Conservation (phyloP, 2,888 invertebrate genomes). For the Tortricodes alternella region DNA sequence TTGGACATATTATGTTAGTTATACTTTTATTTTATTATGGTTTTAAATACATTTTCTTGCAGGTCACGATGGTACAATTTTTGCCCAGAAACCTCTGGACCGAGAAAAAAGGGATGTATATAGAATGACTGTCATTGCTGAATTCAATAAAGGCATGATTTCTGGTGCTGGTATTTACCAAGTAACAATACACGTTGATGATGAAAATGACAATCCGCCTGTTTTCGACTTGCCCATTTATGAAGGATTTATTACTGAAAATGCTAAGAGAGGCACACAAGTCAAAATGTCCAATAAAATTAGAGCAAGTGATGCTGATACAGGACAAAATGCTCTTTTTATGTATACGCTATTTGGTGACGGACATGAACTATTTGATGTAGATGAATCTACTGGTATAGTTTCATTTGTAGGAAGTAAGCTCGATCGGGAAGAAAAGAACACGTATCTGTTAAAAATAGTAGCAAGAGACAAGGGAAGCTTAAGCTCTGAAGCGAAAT, state of each 20-base stretch:
- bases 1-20: background rate
- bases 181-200: constrained; percentile 90
- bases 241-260: constrained; percentile 90
- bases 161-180: constrained; percentile 90
- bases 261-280: constrained; percentile 87
- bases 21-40: background rate
- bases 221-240: constrained; percentile 87
- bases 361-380: constrained; percentile 87
- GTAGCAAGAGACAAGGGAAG: constrained; percentile 91
- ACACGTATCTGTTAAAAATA: constrained; percentile 86
- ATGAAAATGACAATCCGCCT: constrained; percentile 94
- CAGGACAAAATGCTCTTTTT: constrained; percentile 86
- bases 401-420: constrained; percentile 81
- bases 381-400: constrained; percentile 85
- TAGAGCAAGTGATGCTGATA: constrained; percentile 88
- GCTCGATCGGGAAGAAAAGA: constrained; percentile 89
- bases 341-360: constrained; percentile 88
- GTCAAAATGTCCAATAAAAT: constrained; percentile 87
- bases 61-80: constrained; percentile 89
- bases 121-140: constrained; percentile 90
- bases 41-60: constrained; percentile 32
- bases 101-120: constrained; percentile 88
- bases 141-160: constrained; percentile 87
- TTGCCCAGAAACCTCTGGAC: constrained; percentile 89
- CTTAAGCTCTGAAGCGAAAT: constrained; percentile 87